Evolutionary conservation across 2,113 vertebrate species (phyloP), one percentile per base, ranked within the genome.

Genomic region (Amazona guildingii): DNA sequence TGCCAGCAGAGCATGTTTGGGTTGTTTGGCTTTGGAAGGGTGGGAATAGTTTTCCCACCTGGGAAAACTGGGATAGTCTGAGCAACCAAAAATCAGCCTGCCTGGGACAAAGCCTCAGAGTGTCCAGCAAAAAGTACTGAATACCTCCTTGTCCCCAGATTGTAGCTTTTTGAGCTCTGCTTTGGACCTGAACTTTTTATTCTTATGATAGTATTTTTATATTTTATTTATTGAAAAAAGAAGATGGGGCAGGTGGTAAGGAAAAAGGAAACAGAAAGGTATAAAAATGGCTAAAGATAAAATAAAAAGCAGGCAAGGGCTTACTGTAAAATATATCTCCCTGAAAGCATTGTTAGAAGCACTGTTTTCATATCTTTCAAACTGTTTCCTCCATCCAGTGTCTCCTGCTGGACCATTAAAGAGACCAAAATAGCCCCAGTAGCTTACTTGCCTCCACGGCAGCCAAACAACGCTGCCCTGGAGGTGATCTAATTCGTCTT

Each of bases 241-340:
- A 55, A 55, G 29, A n/a, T 33, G 13, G 13, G 19, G 13, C 19
- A 18, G 33, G 33, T 23, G 33, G 33, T 35, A n/a, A 59, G 33
- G 25, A 41, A 7, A 23, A 49, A 43, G 18, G 43, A 80, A 96
- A 46, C 41, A 63, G 75, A 41, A 74, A 86, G 67, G 35, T 63
- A 78, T 37, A 75, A 95, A 85, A 91, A 91, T 74, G 37, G 64
- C 31, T 87, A 68, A 62, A 90, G 83, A 51, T 61, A 87, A 54
- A 92, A 67, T 94, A 95, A 96, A 95, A 94, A 92, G 6, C 31
- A 90, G 85, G 25, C 82, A 90, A 78, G 70, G 19, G 31, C 64
- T 97, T 88, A 62, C 86, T 93, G 85, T 82, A 75, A 96, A 96
- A 85, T 86, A n/a, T 27, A 29, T 93, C 82, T 94, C 59, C 57